Conservation (phyloP, 2,797 vertebrate species). For the Hippopotamyrus pictus region DNA sequence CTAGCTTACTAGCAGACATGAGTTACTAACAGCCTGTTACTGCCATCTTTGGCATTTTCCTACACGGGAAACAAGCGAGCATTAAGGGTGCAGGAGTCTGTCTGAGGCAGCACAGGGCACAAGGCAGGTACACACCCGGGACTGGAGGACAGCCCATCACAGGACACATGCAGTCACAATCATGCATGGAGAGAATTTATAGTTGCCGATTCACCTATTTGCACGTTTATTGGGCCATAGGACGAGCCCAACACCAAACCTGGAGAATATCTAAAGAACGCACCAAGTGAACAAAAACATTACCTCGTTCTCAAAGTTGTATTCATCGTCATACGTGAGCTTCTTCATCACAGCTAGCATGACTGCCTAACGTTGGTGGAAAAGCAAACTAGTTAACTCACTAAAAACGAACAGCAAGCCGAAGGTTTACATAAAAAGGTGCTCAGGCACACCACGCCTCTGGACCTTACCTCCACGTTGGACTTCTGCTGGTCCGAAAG, state of each 20-base stretch:
- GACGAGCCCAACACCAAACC: not conserved
- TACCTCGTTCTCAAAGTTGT: slow-evolving; percentile 99
- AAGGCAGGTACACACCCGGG: no score
- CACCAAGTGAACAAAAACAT: slow-evolving; percentile 20
- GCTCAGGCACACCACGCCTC: not conserved
- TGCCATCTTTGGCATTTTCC: not conserved
- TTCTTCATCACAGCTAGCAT: slow-evolving; percentile 98
- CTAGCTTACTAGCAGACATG: not conserved
- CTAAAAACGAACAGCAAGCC: not conserved
- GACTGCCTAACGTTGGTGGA: slow-evolving; percentile 65
- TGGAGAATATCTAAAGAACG: not conserved
- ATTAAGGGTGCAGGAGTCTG: not conserved
- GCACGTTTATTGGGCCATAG: not conserved
- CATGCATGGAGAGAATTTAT: not conserved
- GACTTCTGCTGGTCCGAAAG: slow-evolving; percentile 86
- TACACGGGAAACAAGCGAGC: not conserved
- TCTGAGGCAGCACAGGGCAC: not conserved
- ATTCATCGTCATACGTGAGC: slow-evolving; percentile 94
- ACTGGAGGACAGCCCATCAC: not conserved
- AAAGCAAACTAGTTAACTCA: slow-evolving; percentile 17
- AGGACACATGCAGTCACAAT: not conserved
- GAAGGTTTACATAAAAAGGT: not conserved
- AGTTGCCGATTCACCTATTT: not conserved
- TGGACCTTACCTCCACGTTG: slow-evolving; percentile 77
- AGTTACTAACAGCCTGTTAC: not conserved